Conservation (phyloP, 2,113 vertebrate species). For the Etheostoma cragini region DNA sequence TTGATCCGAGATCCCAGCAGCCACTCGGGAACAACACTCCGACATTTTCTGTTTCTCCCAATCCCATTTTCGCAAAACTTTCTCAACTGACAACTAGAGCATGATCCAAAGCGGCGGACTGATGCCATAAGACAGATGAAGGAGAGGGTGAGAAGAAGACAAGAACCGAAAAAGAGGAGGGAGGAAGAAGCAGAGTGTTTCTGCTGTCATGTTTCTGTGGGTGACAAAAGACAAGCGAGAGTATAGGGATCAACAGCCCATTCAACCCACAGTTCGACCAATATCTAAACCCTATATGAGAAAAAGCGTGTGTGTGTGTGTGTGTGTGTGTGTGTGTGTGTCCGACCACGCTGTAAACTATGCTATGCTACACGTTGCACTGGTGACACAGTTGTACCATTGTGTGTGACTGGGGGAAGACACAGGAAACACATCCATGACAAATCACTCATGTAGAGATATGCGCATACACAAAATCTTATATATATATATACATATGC, state of each 20-base stretch:
- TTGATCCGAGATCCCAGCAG: conserved; percentile 79
- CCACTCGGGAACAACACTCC: conserved; percentile 70
- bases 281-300: conserved; percentile 24
- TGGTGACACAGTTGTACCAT: conserved; percentile 66
- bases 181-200: conserved; percentile 13
- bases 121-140: conserved; percentile 68
- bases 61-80: conserved; percentile 53
- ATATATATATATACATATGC: no score
- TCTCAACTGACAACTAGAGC: conserved; percentile 76
- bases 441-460: conserved; percentile 7
- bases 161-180: conserved; percentile 14
- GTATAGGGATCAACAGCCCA: conserved; percentile 28
- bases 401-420: conserved; percentile 50
- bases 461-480: conserved; percentile 2
- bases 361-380: conserved; percentile 51
- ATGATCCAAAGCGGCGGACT: conserved; percentile 75
- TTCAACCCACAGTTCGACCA: conserved; percentile 55
- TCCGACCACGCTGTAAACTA: conserved; percentile 71
- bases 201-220: conserved; percentile 63
- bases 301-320: conserved; percentile 22
- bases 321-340: conserved; percentile 34
- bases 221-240: conserved; percentile 53
- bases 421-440: conserved; percentile 15
- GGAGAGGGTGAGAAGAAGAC: conserved; percentile 24
- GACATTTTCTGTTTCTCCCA: conserved; percentile 65